Evolutionary conservation across 2,113 vertebrate species (phyloP).

Genomic region (Corythaeola cristata): DNA sequence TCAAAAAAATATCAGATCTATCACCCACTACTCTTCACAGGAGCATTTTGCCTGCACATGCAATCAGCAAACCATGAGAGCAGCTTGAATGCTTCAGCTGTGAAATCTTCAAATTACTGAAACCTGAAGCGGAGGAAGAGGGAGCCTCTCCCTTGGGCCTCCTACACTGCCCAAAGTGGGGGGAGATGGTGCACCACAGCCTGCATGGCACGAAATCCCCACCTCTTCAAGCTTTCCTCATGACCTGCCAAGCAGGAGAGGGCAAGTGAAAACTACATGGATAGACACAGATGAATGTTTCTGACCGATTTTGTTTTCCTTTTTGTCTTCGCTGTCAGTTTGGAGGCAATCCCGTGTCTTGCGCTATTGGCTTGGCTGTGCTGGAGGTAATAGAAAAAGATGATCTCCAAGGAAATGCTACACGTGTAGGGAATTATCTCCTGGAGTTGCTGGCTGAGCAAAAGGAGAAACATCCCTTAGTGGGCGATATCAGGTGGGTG

Average conservation of each 20-base stretch:
- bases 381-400: slow-evolving; percentile 90
- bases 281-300: neutral
- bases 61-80: neutral
- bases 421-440: slow-evolving; percentile 84
- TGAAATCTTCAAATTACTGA: neutral
- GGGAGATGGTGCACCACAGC: neutral
- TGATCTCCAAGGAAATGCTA: slow-evolving; percentile 88
- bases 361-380: slow-evolving; percentile 91
- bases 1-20: neutral
- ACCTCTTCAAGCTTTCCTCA: neutral
- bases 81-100: neutral
- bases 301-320: neutral
- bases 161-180: neutral
- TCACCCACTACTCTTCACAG: neutral
- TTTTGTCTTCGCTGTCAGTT: slow-evolving; percentile 76
- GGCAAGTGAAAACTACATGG: neutral
- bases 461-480: slow-evolving; percentile 86
- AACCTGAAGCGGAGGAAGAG: neutral
- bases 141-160: neutral
- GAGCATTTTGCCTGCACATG: neutral
- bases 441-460: slow-evolving; percentile 78
- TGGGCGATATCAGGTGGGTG: slow-evolving; percentile 88
- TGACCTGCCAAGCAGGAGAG: neutral
- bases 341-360: slow-evolving; percentile 96
- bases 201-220: neutral